phyloP scores from a whole-genome alignment of 2,797 vertebrate species.

The Dallia pectoralis region DNA sequence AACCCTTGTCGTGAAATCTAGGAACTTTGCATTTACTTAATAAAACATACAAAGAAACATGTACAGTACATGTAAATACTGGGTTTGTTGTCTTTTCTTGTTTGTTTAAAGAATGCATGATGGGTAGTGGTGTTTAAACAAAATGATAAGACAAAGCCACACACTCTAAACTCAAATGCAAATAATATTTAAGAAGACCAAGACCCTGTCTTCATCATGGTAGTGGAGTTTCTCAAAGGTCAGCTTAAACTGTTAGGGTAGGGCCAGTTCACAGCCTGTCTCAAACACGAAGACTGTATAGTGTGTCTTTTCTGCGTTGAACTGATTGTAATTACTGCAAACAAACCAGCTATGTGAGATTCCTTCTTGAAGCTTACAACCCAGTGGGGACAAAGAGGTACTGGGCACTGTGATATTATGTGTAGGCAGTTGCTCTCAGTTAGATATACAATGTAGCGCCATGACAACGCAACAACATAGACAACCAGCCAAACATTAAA shows the following conservation, averaged over 20 bases:
- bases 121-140: background rate
- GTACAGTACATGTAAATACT: conserved; percentile 65
- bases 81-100: conserved; percentile 36
- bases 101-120: background rate
- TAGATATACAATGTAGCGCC: conserved; percentile 31
- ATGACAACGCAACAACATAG: conserved; percentile 75
- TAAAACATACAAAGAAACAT: conserved; percentile 63
- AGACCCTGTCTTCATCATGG: too few relatives aligned
- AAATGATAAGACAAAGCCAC: too few relatives aligned
- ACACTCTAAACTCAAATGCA: too few relatives aligned
- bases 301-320: background rate
- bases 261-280: background rate
- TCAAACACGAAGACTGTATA: background rate
- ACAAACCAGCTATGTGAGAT: conserved; percentile 20
- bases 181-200: too few relatives aligned
- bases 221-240: conserved; percentile 28
- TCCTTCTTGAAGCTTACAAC: conserved; percentile 39
- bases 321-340: conserved; percentile 20
- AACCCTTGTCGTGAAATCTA: conserved; percentile 73
- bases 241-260: conserved; percentile 12
- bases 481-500: conserved; percentile 42
- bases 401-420: background rate
- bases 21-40: conserved; percentile 75
- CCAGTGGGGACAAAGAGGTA: conserved; percentile 3
- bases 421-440: conserved; percentile 18